Evolutionary conservation across 2,888 invertebrate genomes (phyloP), one percentile per base, ranked within the genome.

Genomic region (Standfussiana lucernea): DNA sequence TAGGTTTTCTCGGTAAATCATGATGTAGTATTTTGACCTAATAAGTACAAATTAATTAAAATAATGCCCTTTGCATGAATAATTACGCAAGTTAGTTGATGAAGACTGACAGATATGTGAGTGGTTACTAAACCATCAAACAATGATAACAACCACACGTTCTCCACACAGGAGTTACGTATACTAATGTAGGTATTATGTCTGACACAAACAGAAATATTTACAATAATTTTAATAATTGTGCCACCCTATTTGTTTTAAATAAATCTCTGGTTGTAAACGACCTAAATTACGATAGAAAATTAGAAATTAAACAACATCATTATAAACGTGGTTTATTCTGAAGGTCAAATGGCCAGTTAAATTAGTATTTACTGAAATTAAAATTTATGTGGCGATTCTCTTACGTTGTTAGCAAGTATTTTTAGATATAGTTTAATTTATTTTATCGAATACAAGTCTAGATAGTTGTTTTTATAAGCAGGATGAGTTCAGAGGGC

Each of bases 1-100:
- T 81, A 66, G 81, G 83, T 83, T 87, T 88, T 79, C 21, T 70
- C 28, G 75, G 28, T 83, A 85, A 88, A 87, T 86, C 83, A 83
- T 78, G 73, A 83, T 77, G 76, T 88, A 88, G 85, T 79, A 66
- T 77, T 73, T 80, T 72, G 70, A 79, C 79, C 71, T 80, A 79
- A 76, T 68, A 79, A 87, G 87, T 87, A 87, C 87, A 87, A 87
- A 87, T 77, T 75, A 86, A 67, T 72, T 86, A 78, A 79, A 84
- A 70, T 50, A 56, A 56, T 77, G 42, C n/a, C 40, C 64, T 75
- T 72, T 65, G 72, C 32, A 59, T 73, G 15, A 64, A 72, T 74
- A 62, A 64, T 68, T 69, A 76, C 45, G 37, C 64, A 77, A 72
- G 62, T 72, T 73, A 73, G 68, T 61, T 61, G 35, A 35, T 62